Evolutionary conservation across 2,797 vertebrate species (phyloP).

Genomic region (Thripadectes ignobilis): DNA sequence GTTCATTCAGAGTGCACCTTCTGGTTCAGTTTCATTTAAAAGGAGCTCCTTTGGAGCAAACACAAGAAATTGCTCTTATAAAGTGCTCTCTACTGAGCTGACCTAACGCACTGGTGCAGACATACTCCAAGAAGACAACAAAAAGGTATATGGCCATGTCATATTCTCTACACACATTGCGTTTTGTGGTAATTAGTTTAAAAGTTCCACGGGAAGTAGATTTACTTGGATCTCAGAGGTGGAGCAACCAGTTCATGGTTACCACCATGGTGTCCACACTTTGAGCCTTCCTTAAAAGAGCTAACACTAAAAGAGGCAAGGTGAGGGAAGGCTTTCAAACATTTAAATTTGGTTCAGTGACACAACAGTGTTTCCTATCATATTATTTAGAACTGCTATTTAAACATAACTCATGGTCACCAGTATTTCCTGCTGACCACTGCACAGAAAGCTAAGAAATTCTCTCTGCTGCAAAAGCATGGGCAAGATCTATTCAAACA

Average conservation of each 20-base stretch:
- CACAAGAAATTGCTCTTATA: neutral
- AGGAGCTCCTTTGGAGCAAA: neutral
- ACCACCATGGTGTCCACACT: neutral
- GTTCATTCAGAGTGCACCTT: neutral
- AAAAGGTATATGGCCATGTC: neutral
- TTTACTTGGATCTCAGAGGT: neutral
- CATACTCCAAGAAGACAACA: neutral
- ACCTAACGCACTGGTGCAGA: neutral
- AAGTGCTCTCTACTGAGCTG: neutral
- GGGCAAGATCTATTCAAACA: neutral
- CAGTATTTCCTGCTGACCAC: neutral
- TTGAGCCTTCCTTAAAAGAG: neutral
- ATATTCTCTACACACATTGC: neutral
- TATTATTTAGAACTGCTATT: neutral
- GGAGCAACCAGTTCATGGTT: neutral
- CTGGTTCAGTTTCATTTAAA: neutral
- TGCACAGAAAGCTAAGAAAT: neutral
- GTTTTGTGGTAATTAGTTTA: neutral
- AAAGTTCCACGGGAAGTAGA: neutral
- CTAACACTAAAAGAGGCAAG: neutral
- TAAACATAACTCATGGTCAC: neutral
- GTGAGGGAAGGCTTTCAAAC: neutral
- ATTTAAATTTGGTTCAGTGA: neutral
- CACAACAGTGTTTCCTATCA: accelerated
- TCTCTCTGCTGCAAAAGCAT: neutral